Base-by-base conservation (phyloP, 1,140 invertebrate genomes). In the Aphidius gifuensis region DNA sequence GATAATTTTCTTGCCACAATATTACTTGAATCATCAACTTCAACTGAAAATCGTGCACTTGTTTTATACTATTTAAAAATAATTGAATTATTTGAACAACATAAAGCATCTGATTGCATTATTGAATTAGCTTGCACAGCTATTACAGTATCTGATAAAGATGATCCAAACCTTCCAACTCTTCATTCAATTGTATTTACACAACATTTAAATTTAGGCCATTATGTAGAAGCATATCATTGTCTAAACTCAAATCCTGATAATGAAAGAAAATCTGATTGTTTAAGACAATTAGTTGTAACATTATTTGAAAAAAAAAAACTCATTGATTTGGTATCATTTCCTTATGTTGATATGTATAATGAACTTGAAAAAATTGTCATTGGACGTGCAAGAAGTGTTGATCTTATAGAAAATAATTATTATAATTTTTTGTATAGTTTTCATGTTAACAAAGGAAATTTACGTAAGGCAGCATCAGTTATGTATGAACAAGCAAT, bases 361-460 rank as follows among this genome's bases (percentile, higher is more conserved):
- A 83, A 87, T 21, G 87, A 94, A 69, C 87, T 96, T 43, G 90
- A 93, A 64, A 85, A 83, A 61, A 94, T 96, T 57, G 84, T 96
- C 4, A 89, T 93, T 70, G 87, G 87, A 8, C 83, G 92, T 64
- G 94, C 94, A 0, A 82, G 93, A 51, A 89, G 93, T 40, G 84
- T 91, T 49, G 92, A 94, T 72, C 83, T 91, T 46, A 76, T 87
- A 61, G 83, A 87, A 48, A 91, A 91, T 77, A 86, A 88, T 61
- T 94, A 93, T 74, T 97, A 97, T 73, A 89, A 95, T 77, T 90
- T 96, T 73, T 81, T 97, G 4, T 97, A 94, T 79, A 86, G 93
- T 21, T 92, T 93, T 74, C 89, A 95, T 68, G 83, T 90, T 0
- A 84, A 85, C 55, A 85, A 87, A 62, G 85, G 85, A 70, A 85